Evolutionary conservation across 2,797 vertebrate species (phyloP).

Genomic region (Urocyon cinereoargenteus): DNA sequence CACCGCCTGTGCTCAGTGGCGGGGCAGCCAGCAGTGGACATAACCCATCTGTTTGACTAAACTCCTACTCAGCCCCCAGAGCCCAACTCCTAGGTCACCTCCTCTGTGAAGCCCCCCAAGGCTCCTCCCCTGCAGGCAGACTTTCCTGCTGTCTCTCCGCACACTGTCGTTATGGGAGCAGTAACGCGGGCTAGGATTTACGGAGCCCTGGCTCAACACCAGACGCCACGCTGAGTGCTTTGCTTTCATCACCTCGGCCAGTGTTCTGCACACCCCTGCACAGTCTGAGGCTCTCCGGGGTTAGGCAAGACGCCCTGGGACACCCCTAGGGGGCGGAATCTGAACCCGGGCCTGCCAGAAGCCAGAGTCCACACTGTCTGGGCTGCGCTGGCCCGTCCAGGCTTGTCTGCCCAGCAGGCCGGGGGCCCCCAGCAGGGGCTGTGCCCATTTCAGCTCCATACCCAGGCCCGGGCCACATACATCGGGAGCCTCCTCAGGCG

Average conservation of each 20-base stretch:
- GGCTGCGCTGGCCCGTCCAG: not conserved
- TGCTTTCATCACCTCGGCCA: fast-evolving
- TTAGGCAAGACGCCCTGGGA: not conserved
- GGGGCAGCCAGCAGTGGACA: fast-evolving
- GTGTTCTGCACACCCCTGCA: not conserved
- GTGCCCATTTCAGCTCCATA: not conserved
- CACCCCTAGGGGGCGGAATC: not conserved
- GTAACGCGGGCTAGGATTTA: no score
- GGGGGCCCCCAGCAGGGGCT: fast-evolving
- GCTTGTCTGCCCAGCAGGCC: not conserved
- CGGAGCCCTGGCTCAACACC: fast-evolving
- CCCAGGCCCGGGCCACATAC: fast-evolving
- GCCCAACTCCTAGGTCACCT: not conserved
- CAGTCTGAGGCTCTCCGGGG: not conserved
- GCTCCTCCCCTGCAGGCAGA: not conserved
- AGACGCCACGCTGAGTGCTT: fast-evolving
- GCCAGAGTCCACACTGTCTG: not conserved
- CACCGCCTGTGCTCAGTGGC: fast-evolving
- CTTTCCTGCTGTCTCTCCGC: not conserved
- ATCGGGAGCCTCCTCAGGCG: fast-evolving
- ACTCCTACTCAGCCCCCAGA: not conserved
- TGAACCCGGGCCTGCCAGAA: not conserved
- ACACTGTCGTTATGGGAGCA: fast-evolving
- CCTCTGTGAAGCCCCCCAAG: not conserved
- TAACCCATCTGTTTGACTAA: not conserved